phyloP scores from a whole-genome alignment of 1,140 invertebrate species.

The Sarcophaga bullata region DNA sequence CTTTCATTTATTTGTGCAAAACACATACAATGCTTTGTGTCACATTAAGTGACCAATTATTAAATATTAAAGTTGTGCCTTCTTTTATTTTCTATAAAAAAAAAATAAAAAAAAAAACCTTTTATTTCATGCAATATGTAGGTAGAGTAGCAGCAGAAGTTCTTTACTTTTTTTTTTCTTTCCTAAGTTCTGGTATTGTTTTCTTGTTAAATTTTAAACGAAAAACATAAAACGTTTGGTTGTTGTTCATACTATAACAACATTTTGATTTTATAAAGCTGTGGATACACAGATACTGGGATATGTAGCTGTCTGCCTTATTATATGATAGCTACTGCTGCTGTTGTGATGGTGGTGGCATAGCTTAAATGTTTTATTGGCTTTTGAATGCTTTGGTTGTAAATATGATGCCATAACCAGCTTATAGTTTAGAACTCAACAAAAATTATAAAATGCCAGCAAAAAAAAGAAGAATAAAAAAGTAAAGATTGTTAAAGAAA shows the following conservation, averaged over 20 bases:
- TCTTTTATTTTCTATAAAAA: conserved; percentile 22
- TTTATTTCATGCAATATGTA: neutral
- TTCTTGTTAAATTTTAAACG: conserved; percentile 19
- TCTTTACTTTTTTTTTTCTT: neutral
- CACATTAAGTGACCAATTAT: conserved; percentile 41
- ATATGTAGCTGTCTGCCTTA: neutral
- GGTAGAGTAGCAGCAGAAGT: neutral
- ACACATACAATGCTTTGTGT: conserved; percentile 33
- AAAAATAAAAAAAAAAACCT: no score
- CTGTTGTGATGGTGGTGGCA: neutral
- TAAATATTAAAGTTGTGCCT: conserved; percentile 40
- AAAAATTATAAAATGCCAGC: neutral
- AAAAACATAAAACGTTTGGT: conserved; percentile 21
- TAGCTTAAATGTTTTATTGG: conserved; percentile 39
- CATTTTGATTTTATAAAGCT: conserved; percentile 28
- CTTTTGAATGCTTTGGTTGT: neutral
- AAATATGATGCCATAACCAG: neutral
- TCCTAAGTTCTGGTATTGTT: neutral
- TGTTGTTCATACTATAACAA: conserved; percentile 36
- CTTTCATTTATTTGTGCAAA: neutral
- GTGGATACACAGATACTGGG: no score
- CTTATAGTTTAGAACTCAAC: neutral
- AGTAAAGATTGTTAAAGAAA: neutral
- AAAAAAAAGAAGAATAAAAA: no score
- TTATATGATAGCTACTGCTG: conserved; percentile 22